Evolutionary conservation across 2,797 vertebrate genomes (phyloP).

Genomic region (Sciurus carolinensis): DNA sequence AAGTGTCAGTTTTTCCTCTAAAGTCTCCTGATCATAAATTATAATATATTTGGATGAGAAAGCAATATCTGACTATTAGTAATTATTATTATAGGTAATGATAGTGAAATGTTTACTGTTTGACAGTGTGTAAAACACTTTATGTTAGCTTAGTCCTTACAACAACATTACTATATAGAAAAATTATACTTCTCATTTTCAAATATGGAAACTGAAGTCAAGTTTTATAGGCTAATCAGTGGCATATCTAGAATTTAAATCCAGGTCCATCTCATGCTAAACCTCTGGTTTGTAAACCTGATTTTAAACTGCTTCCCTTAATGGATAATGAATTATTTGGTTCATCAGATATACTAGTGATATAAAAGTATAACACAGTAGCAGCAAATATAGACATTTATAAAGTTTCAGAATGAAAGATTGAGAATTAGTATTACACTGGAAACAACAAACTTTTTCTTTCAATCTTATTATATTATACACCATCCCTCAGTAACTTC

Average conservation of each 20-base stretch:
- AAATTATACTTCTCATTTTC: slow-evolving; percentile 10
- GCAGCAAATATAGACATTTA: background rate
- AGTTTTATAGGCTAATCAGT: background rate
- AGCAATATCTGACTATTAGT: background rate
- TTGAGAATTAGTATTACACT: background rate
- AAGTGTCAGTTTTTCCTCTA: background rate
- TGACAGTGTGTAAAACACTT: background rate
- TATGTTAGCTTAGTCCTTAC: background rate
- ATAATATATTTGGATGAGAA: slow-evolving; percentile 12
- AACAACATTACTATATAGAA: background rate
- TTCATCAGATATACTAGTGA: background rate
- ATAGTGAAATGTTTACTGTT: slow-evolving; percentile 3
- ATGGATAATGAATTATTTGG: background rate
- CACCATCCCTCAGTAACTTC: background rate
- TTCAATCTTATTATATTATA: background rate
- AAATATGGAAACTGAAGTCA: background rate
- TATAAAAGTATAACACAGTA: background rate
- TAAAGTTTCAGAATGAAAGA: background rate
- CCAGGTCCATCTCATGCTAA: background rate
- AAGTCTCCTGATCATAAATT: background rate
- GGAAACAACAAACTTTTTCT: background rate
- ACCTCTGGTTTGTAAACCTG: background rate
- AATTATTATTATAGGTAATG: background rate
- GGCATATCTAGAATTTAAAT: background rate
- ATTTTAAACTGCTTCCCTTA: background rate